Conservation (phyloP, 2,797 vertebrate species). For the Propithecus perrieri region DNA sequence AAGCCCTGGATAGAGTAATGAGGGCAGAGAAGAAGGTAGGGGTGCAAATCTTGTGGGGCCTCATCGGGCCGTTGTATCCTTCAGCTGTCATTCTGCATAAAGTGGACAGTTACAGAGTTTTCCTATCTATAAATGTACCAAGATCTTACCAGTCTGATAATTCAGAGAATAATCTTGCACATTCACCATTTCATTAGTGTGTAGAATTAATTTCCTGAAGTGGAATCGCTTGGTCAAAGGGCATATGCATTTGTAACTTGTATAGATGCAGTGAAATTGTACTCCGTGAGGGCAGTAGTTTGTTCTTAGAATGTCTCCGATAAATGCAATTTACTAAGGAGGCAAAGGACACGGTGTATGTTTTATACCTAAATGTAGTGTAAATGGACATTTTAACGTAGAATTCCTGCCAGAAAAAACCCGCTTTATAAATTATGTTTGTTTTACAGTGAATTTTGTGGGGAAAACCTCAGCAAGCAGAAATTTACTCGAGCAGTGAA, state of each 20-base stretch:
- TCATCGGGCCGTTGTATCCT: not conserved
- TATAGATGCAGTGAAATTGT: not conserved
- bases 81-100: not conserved
- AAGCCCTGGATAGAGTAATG: not conserved
- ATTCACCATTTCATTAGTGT: not conserved
- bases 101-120: not conserved
- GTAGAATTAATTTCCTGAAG: not conserved
- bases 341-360: not conserved
- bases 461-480: slow-evolving; percentile 95
- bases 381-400: not conserved
- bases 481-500: slow-evolving; percentile 95
- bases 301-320: not conserved
- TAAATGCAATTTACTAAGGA: not conserved
- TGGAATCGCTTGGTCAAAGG: not conserved
- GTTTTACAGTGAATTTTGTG: slow-evolving; percentile 94
- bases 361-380: not conserved
- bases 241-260: not conserved
- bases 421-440: slow-evolving; percentile 5
- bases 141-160: not conserved
- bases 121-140: not conserved
- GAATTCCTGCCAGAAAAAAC: not conserved
- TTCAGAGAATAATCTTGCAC: not conserved
- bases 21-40: not conserved
- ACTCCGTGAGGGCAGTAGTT: not conserved
- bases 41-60: fast-evolving